A percentile compares a stretch with the other conserved stretches of the same genome.
Conservation (phyloP, 2,888 invertebrate genomes). For the Metellina segmentata region DNA sequence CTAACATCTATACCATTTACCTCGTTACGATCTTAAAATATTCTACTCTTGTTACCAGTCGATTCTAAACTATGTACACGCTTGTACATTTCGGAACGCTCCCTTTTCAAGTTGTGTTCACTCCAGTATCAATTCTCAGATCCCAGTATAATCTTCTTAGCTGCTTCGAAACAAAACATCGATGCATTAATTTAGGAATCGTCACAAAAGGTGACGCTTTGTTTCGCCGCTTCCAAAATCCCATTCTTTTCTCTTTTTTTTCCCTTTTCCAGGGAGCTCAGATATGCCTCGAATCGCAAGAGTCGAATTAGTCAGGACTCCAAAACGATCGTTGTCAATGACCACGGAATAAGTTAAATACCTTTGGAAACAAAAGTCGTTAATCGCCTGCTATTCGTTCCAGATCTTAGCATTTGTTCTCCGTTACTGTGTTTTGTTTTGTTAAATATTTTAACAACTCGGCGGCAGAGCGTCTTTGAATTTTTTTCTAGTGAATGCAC, state of each 20-base stretch:
- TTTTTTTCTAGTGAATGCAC: neutral
- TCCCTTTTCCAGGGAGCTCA: neutral
- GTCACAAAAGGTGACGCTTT: constrained; percentile 2
- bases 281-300: neutral
- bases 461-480: neutral
- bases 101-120: neutral
- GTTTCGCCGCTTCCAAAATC: neutral
- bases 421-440: neutral
- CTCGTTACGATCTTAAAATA: too few relatives aligned
- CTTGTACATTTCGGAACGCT: too few relatives aligned
- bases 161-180: constrained; percentile 22
- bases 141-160: constrained; percentile 48
- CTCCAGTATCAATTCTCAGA: neutral
- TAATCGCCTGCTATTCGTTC: constrained; percentile 7
- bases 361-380: constrained; percentile 17
- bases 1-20: too few relatives aligned
- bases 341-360: neutral
- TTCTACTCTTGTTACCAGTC: too few relatives aligned
- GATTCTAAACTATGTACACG: too few relatives aligned
- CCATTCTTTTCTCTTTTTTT: neutral
- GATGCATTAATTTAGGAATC: constrained; percentile 24
- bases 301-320: neutral
- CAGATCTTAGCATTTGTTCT: neutral
- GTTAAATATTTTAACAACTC: neutral
- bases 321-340: neutral